phyloP scores from a whole-genome alignment of 2,888 invertebrate species.

The Suillia variegata region DNA sequence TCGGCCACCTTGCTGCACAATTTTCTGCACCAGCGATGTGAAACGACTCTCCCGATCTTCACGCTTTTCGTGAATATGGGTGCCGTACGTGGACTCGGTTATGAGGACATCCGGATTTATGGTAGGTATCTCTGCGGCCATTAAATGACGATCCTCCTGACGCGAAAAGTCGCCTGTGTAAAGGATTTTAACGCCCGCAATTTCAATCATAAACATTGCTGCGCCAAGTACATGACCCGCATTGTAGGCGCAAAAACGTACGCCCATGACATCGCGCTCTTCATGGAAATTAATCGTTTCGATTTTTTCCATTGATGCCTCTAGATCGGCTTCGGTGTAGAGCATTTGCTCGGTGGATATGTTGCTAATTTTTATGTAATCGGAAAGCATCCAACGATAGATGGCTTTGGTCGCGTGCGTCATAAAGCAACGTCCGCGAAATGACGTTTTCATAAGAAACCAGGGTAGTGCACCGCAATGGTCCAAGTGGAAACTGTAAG shows the following conservation, averaged over 20 bases:
- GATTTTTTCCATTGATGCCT: conserved; percentile 97
- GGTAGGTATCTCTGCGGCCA: conserved; percentile 98
- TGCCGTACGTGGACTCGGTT: conserved; percentile 98
- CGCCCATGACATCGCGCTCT: conserved; percentile 95
- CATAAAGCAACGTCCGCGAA: conserved; percentile 98
- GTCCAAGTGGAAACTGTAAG: conserved; percentile 90
- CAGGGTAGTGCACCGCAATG: conserved; percentile 98
- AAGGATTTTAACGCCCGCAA: conserved; percentile 94
- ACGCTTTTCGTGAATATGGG: conserved; percentile 97
- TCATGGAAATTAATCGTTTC: conserved; percentile 98
- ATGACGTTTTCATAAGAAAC: conserved; percentile 96
- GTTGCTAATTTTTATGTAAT: conserved; percentile 99
- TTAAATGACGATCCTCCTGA: conserved; percentile 97
- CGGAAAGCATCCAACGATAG: conserved; percentile 96
- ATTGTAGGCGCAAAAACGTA: conserved; percentile 98
- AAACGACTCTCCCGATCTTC: conserved; percentile 96
- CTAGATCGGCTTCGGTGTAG: conserved; percentile 96
- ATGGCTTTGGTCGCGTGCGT: conserved; percentile 99
- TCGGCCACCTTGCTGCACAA: conserved; percentile 94
- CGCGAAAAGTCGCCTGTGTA: conserved; percentile 99
- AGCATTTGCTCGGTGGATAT: conserved; percentile 96
- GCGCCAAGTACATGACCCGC: conserved; percentile 99
- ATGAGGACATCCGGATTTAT: conserved; percentile 96
- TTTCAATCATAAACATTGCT: conserved; percentile 99
- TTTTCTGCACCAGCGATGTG: conserved; percentile 91